Conservation (phyloP, 2,888 invertebrate genomes). For the Diaphora mendica region DNA sequence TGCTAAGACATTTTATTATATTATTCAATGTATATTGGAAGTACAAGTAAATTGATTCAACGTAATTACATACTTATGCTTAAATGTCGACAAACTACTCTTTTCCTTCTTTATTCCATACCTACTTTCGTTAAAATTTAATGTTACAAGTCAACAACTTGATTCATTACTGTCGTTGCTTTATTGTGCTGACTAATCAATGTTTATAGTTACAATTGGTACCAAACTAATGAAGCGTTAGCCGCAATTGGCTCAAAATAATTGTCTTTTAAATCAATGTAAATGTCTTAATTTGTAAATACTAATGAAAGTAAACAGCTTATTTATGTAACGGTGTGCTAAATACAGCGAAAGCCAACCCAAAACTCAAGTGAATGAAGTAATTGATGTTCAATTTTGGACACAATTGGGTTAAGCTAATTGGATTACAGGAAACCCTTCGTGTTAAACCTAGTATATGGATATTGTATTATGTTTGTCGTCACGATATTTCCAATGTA, state of each 20-base stretch:
- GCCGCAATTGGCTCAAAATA: neutral
- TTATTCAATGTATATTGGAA: too few species aligned
- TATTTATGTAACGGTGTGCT: constrained; percentile 27
- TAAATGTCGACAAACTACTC: neutral
- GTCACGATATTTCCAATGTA: constrained; percentile 10
- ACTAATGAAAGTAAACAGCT: constrained; percentile 12
- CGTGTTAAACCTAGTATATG: constrained; percentile 61
- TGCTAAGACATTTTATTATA: neutral
- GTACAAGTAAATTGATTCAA: too few species aligned
- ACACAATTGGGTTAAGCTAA: constrained; percentile 80
- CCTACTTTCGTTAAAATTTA: neutral
- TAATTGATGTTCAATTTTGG: constrained; percentile 71
- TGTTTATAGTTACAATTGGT: neutral
- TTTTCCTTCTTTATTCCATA: neutral
- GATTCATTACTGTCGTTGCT: neutral
- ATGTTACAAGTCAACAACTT: neutral
- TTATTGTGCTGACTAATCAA: neutral
- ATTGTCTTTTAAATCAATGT: constrained; percentile 12
- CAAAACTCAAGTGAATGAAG: constrained; percentile 52
- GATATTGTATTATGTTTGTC: constrained; percentile 44
- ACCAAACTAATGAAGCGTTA: neutral
- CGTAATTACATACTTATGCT: neutral
- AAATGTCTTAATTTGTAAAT: constrained; percentile 17
- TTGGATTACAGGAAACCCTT: constrained; percentile 81
- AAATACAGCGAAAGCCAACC: constrained; percentile 35